Base-by-base conservation (phyloP, 2,888 invertebrate species). In the Parnassius orleans region DNA sequence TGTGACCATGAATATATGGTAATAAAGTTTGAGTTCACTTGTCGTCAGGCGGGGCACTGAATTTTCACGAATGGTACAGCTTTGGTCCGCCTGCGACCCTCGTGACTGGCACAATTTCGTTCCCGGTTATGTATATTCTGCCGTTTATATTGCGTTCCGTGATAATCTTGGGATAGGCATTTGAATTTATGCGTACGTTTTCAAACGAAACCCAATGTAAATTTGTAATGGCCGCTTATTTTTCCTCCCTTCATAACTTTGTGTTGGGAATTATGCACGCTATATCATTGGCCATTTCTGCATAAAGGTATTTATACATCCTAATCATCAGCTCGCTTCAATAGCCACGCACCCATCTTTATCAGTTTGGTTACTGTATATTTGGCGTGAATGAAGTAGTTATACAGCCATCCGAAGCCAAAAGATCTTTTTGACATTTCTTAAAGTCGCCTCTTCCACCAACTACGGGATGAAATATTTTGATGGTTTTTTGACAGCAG, bases 21-120 rank as follows among this genome's bases (percentile, higher is more conserved):
- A 70, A 74, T 86, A 85, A 79, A 83, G 87, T 79, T 73, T 67
- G 73, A 73, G 75, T 83, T 84, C 79, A 79, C 81, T 71, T 75
- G 79, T 60, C 68, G 72, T 56, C 65, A 65, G 69, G 65, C 77
- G 78, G 83, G 83, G 83, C 84, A 82, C 86, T 84, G 85, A 83
- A 87, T 85, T 33, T 87, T 84, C 86, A 84, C 86, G 88, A 84
- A 84, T 84, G 81, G 86, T 80, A 79, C 78, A 74, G 67, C 74
- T 68, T 77, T 73, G 76, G 75, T 80, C 79, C 79, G 83, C 78
- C 81, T 84, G 77, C 80, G 83, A 80, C 79, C 84, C 83, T 79
- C 83, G 86, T 91, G 90, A 90, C 90, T 87, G 84, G 90, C 89
- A 87, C 84, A 86, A 86, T 87, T 89, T 79, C 77, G 84, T 82